These are phyloP conservation scores for Montipora capricornis DNA, from an alignment of 64 coral and sea anemone species.

Conservation along the genomic window DNA sequence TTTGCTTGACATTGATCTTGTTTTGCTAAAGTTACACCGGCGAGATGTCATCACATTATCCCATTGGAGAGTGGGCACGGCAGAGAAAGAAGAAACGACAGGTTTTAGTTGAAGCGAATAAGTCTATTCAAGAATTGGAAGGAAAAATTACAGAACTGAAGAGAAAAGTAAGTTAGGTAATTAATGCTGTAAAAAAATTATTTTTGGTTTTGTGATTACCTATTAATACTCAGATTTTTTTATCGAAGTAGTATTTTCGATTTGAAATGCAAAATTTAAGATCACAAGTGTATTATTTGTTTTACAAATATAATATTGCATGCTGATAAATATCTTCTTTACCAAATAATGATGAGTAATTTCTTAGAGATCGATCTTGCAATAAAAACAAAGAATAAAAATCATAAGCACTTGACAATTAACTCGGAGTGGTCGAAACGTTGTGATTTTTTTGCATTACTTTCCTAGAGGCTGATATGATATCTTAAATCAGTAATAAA, in stretches of 20 bases:
- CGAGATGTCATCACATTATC: slow-evolving; percentile 34
- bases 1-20: slow-evolving; percentile 23
- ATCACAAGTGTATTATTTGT: slow-evolving; percentile 29
- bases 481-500: background rate
- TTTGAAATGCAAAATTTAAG: slow-evolving; percentile 31
- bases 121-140: slow-evolving; percentile 25
- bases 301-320: slow-evolving; percentile 36
- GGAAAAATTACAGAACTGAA: slow-evolving; percentile 26
- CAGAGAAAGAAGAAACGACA: slow-evolving; percentile 27
- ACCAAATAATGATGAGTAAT: background rate
- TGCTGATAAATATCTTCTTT: slow-evolving; percentile 20
- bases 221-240: background rate
- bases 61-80: slow-evolving; percentile 36
- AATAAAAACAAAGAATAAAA: too few species aligned
- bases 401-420: too few species aligned
- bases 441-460: background rate
- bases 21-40: slow-evolving; percentile 29
- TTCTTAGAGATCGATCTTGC: background rate
- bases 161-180: slow-evolving; percentile 13
- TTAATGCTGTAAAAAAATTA: background rate
- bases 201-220: slow-evolving; percentile 33
- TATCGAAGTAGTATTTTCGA: background rate
- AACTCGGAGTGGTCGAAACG: too few species aligned
- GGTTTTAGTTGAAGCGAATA: slow-evolving; percentile 44
- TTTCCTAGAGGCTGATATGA: background rate